Conservation (phyloP, 1,140 invertebrate genomes). For the Vanessa atalanta region DNA sequence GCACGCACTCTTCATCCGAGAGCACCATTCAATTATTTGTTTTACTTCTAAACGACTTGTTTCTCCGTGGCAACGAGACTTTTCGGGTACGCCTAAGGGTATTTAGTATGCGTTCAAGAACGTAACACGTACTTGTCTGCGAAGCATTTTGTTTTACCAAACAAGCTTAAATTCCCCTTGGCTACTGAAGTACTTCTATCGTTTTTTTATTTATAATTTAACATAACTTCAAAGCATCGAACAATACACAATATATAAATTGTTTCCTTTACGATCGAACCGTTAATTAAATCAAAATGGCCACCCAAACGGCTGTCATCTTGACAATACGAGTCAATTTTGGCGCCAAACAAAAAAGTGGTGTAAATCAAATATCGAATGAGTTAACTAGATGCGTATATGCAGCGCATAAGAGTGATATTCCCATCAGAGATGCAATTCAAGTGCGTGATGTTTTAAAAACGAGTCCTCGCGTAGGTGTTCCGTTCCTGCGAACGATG, state of each 20-base stretch:
- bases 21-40: constrained; percentile 71
- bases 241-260: background rate
- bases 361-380: constrained; percentile 10
- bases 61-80: constrained; percentile 57
- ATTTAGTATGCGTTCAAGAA: constrained; percentile 51
- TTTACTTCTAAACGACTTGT: constrained; percentile 71
- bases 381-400: constrained; percentile 22
- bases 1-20: constrained; percentile 64
- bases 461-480: constrained; percentile 61
- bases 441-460: constrained; percentile 21
- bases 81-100: constrained; percentile 52
- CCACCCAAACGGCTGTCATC: constrained; percentile 67
- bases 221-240: background rate
- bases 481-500: constrained; percentile 74
- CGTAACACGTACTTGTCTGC: constrained; percentile 60
- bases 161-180: constrained; percentile 28
- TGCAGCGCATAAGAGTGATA: constrained; percentile 46
- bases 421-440: constrained; percentile 27
- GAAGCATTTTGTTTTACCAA: constrained; percentile 56
- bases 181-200: constrained; percentile 28
- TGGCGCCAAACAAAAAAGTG: constrained; percentile 56
- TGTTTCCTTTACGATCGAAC: constrained; percentile 3
- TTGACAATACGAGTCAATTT: constrained; percentile 70
- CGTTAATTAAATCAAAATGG: constrained; percentile 31
- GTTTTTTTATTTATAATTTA: background rate